Percentiles rank a stretch among this genome's conserved stretches.
phyloP scores from a whole-genome alignment of 2,888 invertebrate genomes.

The Ormyrus thymus region DNA sequence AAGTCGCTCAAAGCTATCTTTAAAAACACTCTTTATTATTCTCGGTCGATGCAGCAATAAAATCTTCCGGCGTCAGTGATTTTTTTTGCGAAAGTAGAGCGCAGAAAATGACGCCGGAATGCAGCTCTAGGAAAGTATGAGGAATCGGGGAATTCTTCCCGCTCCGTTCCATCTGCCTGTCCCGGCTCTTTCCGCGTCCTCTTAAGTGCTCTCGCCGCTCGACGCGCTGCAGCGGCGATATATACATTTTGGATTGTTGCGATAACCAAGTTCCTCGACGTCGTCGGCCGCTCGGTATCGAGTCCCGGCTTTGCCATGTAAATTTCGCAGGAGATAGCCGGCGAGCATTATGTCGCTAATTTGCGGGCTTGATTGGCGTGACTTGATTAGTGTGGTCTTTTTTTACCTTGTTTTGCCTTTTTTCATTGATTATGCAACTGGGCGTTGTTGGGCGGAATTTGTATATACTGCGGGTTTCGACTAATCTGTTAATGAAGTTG shows the following conservation, averaged over 20 bases:
- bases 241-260: constrained; percentile 38
- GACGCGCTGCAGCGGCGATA: constrained; percentile 28
- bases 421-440: too few relatives aligned
- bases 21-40: too few relatives aligned
- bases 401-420: too few relatives aligned
- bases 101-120: not conserved
- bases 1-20: not conserved
- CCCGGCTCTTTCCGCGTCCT: constrained; percentile 14
- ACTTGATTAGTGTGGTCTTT: too few relatives aligned
- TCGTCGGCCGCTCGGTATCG: too few relatives aligned
- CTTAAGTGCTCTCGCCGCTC: constrained; percentile 23
- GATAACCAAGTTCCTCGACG: too few relatives aligned
- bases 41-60: constrained; percentile 14
- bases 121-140: constrained; percentile 14
- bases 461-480: too few relatives aligned
- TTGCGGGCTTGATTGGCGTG: not conserved
- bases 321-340: too few relatives aligned
- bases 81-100: not conserved
- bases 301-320: too few relatives aligned
- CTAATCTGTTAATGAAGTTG: too few relatives aligned
- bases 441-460: too few relatives aligned
- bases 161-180: constrained; percentile 2
- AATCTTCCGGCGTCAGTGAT: not conserved
- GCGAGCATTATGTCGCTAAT: not conserved
- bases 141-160: not conserved